Base-by-base conservation (phyloP, 2,113 vertebrate genomes). In the Chunga burmeisteri region DNA sequence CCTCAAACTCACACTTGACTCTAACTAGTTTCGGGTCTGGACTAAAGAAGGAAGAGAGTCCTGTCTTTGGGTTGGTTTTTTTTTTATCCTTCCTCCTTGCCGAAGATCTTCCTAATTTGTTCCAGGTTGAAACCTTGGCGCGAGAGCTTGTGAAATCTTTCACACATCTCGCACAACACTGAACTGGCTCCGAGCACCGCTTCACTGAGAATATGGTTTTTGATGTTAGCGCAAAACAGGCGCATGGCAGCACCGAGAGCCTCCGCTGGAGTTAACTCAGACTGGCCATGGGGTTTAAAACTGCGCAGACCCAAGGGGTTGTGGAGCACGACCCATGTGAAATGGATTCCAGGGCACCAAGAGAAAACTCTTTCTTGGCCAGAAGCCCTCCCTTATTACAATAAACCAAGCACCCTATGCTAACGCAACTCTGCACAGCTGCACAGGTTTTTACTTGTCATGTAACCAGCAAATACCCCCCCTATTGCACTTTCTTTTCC, bases 41-140 rank as follows among this genome's bases (percentile, higher is more conserved):
- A 18, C 38, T 55, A 30, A 81, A 70, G 53, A 79, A n/a, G 56
- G 56, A 50, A 65, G 49, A 70, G 77, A 44, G 66, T 88, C 77
- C 90, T 93, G 58, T 20, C 27, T 47, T 71, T 88, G 18, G 18
- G 11, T 44, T 32, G 8, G 19, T 42, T 65, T 34, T 82, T 74
- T 71, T 70, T 92, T 38, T 47, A 62, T 67, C 56, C 47, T 50
- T 84, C 89, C 93, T 97, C 42, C 11, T 9, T 86, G 52, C 62
- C 88, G 86, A 93, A 83, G 78, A 59, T 63, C 77, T 67, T 81
- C 83, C 77, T 96, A 44, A 96, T 95, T 95, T 94, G 88, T 96
- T 96, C 96, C 95, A 95, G 91, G 70, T 84, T 96, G 74, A 91
- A 93, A 56, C 73, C 78, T 66, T 94, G 80, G 72, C 15, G 1